These are phyloP conservation scores for Acleris holmiana DNA, from an alignment of 2,888 invertebrate genomes.

Conservation along the genomic window DNA sequence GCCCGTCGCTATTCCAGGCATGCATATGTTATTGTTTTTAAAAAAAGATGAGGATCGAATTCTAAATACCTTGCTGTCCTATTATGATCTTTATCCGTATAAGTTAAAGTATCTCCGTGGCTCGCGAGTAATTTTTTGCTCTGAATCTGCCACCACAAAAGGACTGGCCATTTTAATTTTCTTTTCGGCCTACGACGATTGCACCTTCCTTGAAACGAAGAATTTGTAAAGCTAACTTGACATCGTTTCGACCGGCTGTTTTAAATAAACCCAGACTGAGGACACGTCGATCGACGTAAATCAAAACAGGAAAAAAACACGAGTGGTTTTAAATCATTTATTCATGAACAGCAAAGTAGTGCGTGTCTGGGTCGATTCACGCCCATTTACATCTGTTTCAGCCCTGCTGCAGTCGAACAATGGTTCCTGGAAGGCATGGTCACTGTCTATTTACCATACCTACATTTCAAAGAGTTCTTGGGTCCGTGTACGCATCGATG, in stretches of 20 bases:
- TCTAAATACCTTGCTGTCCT: neutral
- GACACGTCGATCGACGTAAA: slow-evolving; percentile 25
- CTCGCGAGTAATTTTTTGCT: slow-evolving; percentile 1
- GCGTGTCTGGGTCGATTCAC: slow-evolving; percentile 51
- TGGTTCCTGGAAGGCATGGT: slow-evolving; percentile 55
- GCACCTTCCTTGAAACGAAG: slow-evolving; percentile 19
- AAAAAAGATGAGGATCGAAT: slow-evolving; percentile 17
- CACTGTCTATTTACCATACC: slow-evolving; percentile 57
- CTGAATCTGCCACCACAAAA: slow-evolving; percentile 11
- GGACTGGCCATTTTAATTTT: slow-evolving; percentile 27
- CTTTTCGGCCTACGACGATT: slow-evolving; percentile 24
- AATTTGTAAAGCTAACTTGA: slow-evolving; percentile 28
- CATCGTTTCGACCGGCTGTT: slow-evolving; percentile 12
- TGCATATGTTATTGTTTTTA: slow-evolving; percentile 27
- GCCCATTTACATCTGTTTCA: slow-evolving; percentile 55
- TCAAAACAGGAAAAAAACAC: slow-evolving; percentile 43
- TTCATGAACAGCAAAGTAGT: slow-evolving; percentile 51
- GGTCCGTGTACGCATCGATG: slow-evolving; percentile 32
- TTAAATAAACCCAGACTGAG: slow-evolving; percentile 22
- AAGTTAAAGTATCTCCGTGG: neutral
- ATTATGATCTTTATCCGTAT: neutral
- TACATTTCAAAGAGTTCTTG: slow-evolving; percentile 52
- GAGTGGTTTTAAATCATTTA: slow-evolving; percentile 42
- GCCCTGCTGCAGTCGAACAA: slow-evolving; percentile 52
- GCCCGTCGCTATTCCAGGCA: slow-evolving; percentile 44